Conservation (phyloP, 2,113 vertebrate genomes). For the Pygoscelis antarcticus region DNA sequence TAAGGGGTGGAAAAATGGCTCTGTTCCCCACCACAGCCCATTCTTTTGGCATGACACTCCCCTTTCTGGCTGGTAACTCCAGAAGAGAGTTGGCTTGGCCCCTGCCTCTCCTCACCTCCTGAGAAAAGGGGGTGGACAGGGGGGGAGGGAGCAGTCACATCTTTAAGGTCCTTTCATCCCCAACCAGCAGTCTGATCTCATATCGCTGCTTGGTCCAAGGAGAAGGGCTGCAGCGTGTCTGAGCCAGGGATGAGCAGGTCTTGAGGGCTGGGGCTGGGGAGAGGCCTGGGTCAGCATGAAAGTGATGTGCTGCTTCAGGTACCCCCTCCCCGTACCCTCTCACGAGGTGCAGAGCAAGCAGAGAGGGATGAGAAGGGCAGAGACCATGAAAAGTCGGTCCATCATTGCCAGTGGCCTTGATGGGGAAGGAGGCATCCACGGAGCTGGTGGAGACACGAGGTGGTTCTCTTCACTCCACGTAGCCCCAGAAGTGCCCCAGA, state of each 20-base stretch:
- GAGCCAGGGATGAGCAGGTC: background rate
- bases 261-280: background rate
- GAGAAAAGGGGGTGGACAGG: background rate
- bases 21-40: background rate
- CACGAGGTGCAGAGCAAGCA: background rate
- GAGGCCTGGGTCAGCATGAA: background rate
- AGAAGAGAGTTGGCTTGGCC: background rate
- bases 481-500: background rate
- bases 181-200: fast-evolving
- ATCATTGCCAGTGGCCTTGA: background rate
- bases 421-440: background rate
- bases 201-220: background rate
- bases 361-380: background rate
- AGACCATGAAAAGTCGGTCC: background rate
- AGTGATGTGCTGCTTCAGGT: background rate
- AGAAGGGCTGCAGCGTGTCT: background rate
- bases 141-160: background rate
- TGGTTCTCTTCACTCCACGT: background rate
- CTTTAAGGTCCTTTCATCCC: background rate
- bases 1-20: background rate
- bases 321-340: background rate
- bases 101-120: background rate
- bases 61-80: background rate
- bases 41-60: background rate
- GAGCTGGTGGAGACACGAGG: background rate